Evolutionary conservation across 2,888 invertebrate species (phyloP).

Genomic region (Hipparchia sbordonii): DNA sequence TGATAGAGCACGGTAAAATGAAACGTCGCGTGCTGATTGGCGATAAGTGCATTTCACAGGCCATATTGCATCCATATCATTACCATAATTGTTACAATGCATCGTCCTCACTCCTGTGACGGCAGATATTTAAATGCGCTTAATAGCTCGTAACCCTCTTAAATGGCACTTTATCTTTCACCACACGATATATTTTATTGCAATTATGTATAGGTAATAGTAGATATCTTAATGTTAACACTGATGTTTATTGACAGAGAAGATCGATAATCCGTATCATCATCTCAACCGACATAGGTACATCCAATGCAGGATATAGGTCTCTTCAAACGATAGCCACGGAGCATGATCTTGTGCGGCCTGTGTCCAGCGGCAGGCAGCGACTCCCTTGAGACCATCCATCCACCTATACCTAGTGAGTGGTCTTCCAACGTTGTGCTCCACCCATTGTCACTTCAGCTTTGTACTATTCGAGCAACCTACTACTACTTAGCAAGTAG

Average conservation of each 20-base stretch:
- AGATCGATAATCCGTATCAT: too few species aligned
- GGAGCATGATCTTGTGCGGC: too few species aligned
- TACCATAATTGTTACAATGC: slow-evolving; percentile 74
- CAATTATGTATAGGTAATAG: background rate
- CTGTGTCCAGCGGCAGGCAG: too few species aligned
- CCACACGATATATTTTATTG: slow-evolving; percentile 1
- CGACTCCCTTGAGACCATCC: too few species aligned
- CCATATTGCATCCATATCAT: slow-evolving; percentile 79
- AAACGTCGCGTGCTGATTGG: slow-evolving; percentile 75
- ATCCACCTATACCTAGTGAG: too few species aligned
- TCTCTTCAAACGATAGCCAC: too few species aligned
- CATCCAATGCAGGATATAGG: too few species aligned
- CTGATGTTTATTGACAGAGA: background rate
- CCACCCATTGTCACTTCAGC: too few species aligned
- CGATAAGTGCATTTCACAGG: slow-evolving; percentile 73
- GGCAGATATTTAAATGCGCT: slow-evolving; percentile 45
- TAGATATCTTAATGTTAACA: background rate
- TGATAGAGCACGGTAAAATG: slow-evolving; percentile 55
- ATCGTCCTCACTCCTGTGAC: slow-evolving; percentile 41
- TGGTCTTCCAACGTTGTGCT: too few species aligned
- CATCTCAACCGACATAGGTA: too few species aligned
- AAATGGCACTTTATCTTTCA: slow-evolving; percentile 17
- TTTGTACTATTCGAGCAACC: too few species aligned
- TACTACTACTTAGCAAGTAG: too few species aligned
- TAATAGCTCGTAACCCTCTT: slow-evolving; percentile 36